These are phyloP conservation scores for Rotaria magnacalcarata DNA, from an alignment of 2,888 invertebrate species.

Conservation along the genomic window DNA sequence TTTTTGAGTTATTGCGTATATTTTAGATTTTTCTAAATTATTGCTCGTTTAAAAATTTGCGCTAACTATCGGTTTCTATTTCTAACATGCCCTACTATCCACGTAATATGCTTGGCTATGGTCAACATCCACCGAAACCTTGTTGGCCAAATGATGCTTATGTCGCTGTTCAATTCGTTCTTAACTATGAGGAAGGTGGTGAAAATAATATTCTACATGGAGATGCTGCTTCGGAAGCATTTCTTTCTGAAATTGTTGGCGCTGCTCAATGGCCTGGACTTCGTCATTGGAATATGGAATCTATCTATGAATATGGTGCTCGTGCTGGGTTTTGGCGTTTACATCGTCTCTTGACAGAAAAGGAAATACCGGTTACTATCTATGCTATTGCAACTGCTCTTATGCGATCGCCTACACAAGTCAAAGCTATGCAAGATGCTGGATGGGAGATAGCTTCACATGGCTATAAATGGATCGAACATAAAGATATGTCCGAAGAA, in stretches of 20 bases:
- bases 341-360: background rate
- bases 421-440: background rate
- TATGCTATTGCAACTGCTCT: background rate
- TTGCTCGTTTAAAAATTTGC: no score
- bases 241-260: background rate
- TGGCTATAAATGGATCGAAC: background rate
- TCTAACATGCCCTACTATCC: background rate
- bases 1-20: no score
- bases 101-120: background rate
- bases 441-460: background rate
- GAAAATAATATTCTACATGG: background rate
- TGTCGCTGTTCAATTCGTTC: background rate
- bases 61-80: no score
- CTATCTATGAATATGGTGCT: slow-evolving; percentile 28
- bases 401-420: background rate
- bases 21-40: no score
- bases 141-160: background rate
- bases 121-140: background rate
- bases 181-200: background rate
- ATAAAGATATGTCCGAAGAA: background rate
- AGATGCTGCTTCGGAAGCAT: background rate
- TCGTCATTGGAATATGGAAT: slow-evolving; percentile 5
- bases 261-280: background rate
- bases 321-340: background rate
- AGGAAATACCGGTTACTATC: background rate